phyloP scores from a whole-genome alignment of 2,888 invertebrate genomes.

The Thera obeliscata region DNA sequence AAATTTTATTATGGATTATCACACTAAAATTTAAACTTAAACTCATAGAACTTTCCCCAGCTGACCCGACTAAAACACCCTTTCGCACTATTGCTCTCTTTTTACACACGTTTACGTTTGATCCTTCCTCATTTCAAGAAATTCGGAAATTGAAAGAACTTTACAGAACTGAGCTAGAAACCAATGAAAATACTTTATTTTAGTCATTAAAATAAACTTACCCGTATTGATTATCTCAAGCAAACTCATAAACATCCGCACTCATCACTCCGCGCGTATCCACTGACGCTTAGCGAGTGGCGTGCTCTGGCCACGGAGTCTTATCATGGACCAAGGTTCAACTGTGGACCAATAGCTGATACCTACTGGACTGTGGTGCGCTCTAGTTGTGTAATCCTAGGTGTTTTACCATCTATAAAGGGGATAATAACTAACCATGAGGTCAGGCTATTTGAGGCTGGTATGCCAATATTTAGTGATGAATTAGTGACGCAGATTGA shows the following conservation, averaged over 20 bases:
- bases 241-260: neutral
- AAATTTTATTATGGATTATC: no score
- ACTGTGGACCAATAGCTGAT: conserved; percentile 43
- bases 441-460: no score
- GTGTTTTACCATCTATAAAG: neutral
- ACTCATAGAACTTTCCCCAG: no score
- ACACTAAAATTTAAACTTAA: no score
- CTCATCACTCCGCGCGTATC: conserved; percentile 6
- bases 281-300: conserved; percentile 18
- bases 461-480: no score
- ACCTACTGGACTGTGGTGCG: neutral
- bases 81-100: no score
- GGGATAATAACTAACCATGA: neutral
- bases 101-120: no score
- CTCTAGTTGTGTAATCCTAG: neutral
- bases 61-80: no score
- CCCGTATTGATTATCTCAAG: neutral
- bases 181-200: neutral
- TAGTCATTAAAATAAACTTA: neutral
- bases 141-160: neutral
- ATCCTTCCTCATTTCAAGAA: no score
- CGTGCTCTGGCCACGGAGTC: conserved; percentile 39
- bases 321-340: conserved; percentile 75
- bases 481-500: no score
- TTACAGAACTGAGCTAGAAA: neutral